These are phyloP conservation scores for Amia ocellicauda DNA, from an alignment of 2,113 vertebrate species.

Conservation along the genomic window DNA sequence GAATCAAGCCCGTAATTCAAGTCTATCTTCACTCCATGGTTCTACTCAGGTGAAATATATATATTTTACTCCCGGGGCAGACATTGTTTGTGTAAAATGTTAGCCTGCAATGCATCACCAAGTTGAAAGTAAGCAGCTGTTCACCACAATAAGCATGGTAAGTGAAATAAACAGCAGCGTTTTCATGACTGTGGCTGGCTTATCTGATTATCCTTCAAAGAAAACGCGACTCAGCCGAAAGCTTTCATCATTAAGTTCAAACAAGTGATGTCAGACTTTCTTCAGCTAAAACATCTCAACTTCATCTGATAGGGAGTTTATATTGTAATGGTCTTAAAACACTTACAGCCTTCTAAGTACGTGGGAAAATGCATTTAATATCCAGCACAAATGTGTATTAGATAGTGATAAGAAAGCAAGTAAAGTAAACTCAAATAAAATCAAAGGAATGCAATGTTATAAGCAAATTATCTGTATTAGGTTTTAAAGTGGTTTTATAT, in stretches of 20 bases:
- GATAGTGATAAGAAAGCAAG: constrained; percentile 20
- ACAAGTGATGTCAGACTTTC: constrained; percentile 37
- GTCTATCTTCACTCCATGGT: too few relatives aligned
- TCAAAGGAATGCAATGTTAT: neutral
- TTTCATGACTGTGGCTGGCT: constrained; percentile 39
- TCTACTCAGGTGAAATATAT: constrained; percentile 30
- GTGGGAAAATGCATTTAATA: too few relatives aligned
- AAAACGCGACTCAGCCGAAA: constrained; percentile 40
- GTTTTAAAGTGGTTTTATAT: too few relatives aligned
- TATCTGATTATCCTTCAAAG: constrained; percentile 55
- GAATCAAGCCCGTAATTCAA: too few relatives aligned
- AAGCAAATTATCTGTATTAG: too few relatives aligned
- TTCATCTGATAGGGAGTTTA: constrained; percentile 47
- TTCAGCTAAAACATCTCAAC: constrained; percentile 29
- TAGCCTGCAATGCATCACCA: neutral
- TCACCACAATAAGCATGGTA: constrained; percentile 31
- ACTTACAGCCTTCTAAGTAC: too few relatives aligned
- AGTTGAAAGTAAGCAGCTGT: constrained; percentile 3
- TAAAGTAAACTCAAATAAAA: constrained; percentile 1
- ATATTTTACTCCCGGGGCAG: constrained; percentile 6
- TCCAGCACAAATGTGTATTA: too few relatives aligned
- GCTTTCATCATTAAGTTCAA: constrained; percentile 55
- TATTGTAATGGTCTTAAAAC: constrained; percentile 47
- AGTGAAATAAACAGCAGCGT: constrained; percentile 32
- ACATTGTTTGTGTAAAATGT: neutral